A percentile compares a stretch with the other conserved stretches of the same genome.
phyloP scores from a whole-genome alignment of 2,888 invertebrate genomes.

The Spisula subtruncata region DNA sequence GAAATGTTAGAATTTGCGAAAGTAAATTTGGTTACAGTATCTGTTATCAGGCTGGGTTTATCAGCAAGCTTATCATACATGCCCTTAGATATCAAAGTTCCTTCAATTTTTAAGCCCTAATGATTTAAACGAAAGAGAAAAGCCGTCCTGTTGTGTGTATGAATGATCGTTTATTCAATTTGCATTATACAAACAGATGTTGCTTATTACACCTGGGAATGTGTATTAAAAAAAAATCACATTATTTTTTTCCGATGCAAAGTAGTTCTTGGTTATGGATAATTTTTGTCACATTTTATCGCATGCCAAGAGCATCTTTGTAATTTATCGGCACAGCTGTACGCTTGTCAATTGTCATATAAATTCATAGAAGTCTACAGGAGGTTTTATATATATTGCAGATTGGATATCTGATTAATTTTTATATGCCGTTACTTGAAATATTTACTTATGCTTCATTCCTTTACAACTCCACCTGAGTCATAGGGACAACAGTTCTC shows the following conservation, averaged over 20 bases:
- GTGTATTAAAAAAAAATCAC: neutral
- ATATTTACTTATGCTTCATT: too few species aligned
- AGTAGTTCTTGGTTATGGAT: neutral
- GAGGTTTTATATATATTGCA: too few species aligned
- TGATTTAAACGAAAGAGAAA: constrained; percentile 29
- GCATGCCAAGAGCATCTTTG: neutral
- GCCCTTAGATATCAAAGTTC: neutral
- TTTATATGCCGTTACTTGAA: too few species aligned
- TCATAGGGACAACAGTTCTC: too few species aligned
- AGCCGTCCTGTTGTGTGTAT: neutral
- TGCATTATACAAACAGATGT: constrained; percentile 21
- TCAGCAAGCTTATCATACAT: neutral
- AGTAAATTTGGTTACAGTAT: too few species aligned
- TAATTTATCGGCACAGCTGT: neutral
- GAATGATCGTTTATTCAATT: neutral
- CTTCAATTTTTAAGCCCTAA: constrained; percentile 13
- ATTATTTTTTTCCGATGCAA: neutral
- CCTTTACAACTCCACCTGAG: too few species aligned
- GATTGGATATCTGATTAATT: too few species aligned
- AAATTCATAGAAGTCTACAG: neutral
- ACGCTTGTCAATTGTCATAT: neutral
- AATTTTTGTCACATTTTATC: constrained; percentile 5
- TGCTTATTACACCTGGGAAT: constrained; percentile 3
- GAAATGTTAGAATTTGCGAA: too few species aligned
- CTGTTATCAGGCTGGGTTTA: constrained; percentile 23